Conservation (phyloP, 1,140 invertebrate genomes). For the Archegozetes longisetosus region DNA sequence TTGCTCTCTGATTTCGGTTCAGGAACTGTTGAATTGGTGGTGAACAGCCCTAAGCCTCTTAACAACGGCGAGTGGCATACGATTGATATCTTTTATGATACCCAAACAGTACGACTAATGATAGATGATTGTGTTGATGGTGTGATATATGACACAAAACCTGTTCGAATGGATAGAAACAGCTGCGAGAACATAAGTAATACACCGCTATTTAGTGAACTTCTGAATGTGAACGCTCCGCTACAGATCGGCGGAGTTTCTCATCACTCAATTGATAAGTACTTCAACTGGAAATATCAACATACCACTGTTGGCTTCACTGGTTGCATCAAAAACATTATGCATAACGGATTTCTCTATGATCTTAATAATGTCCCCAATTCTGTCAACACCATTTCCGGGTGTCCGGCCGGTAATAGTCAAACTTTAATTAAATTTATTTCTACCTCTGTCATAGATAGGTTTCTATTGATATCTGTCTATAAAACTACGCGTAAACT, state of each 20-base stretch:
- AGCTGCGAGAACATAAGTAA: conserved; percentile 69
- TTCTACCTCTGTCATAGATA: too few species aligned
- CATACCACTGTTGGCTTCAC: conserved; percentile 54
- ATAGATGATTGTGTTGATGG: conserved; percentile 80
- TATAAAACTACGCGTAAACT: conserved; percentile 18
- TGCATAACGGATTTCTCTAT: conserved; percentile 72
- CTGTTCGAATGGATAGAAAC: conserved; percentile 61
- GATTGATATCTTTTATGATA: conserved; percentile 85
- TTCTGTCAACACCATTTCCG: conserved; percentile 16
- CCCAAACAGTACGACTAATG: conserved; percentile 64
- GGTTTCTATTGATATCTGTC: conserved; percentile 20
- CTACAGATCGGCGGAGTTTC: conserved; percentile 80
- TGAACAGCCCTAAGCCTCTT: conserved; percentile 66
- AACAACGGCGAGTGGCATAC: conserved; percentile 92
- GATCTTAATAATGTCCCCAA: conserved; percentile 20
- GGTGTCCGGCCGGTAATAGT: too few species aligned
- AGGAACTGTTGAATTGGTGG: conserved; percentile 66
- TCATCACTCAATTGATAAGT: background rate
- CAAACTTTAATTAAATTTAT: too few species aligned
- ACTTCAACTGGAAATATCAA: conserved; percentile 1
- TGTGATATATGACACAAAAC: conserved; percentile 57
- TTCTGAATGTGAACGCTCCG: conserved; percentile 85
- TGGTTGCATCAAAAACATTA: conserved; percentile 83
- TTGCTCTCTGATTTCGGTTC: conserved; percentile 87
- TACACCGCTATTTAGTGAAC: conserved; percentile 86